Evolutionary conservation across 35 echinoderm and acorn worm genomes (phyloP).

Genomic region (Ptychodera flava): DNA sequence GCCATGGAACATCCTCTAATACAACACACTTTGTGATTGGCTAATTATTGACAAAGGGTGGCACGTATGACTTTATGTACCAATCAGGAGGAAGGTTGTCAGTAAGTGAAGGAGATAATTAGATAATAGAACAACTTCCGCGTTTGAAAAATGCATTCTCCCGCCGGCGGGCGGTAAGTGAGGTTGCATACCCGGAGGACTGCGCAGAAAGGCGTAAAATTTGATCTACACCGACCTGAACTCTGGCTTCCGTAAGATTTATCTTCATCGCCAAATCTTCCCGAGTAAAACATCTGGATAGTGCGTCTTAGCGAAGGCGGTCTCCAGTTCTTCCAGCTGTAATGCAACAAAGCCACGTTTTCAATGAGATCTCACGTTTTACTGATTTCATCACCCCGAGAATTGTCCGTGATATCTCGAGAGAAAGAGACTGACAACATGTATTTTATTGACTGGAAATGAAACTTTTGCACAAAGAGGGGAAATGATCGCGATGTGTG

Average conservation of each 20-base stretch:
- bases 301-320: conserved; percentile 92
- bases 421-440: background rate
- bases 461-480: background rate
- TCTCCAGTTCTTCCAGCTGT: conserved; percentile 92
- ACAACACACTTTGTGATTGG: too few relatives aligned
- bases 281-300: conserved; percentile 97
- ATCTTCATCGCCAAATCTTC: conserved; percentile 94
- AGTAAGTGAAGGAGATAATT: too few relatives aligned
- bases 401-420: background rate
- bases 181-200: too few relatives aligned
- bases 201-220: too few relatives aligned
- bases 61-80: too few relatives aligned
- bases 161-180: too few relatives aligned
- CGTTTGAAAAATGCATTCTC: too few relatives aligned
- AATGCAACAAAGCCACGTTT: background rate
- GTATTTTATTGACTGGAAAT: background rate
- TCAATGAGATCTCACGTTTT: background rate
- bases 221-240: conserved; percentile 87
- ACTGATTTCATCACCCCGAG: background rate
- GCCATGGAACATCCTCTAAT: too few relatives aligned
- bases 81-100: too few relatives aligned
- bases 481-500: background rate
- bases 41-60: too few relatives aligned
- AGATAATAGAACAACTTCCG: too few relatives aligned
- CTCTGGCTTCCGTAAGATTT: conserved; percentile 91